Percentiles rank a stretch among this genome's conserved stretches.
phyloP scores from a whole-genome alignment of 2,113 vertebrate species.

The Sphaerodactylus townsendi region DNA sequence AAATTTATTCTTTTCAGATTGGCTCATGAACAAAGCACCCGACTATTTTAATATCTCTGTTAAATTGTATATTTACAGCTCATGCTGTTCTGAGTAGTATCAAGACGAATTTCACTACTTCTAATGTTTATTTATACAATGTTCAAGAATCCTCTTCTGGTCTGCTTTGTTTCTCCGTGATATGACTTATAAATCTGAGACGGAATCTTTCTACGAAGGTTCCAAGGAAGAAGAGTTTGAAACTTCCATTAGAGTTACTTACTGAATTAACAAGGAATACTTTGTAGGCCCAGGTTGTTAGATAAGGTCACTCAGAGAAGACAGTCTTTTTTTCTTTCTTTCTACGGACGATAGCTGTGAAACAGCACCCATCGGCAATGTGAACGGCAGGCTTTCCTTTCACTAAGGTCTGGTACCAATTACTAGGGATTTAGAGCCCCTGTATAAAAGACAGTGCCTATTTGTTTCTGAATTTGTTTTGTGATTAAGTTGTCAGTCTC shows the following conservation, averaged over 20 bases:
- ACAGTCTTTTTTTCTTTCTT: slow-evolving; percentile 50
- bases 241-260: slow-evolving; percentile 11
- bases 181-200: not conserved
- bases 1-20: slow-evolving; percentile 71
- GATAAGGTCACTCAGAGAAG: not conserved
- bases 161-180: not conserved
- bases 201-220: slow-evolving; percentile 8
- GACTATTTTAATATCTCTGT: slow-evolving; percentile 71
- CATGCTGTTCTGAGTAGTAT: not conserved
- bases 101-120: not conserved
- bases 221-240: slow-evolving; percentile 15
- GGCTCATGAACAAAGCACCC: slow-evolving; percentile 73
- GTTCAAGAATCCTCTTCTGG: not conserved
- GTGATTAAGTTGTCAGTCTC: slow-evolving; percentile 66
- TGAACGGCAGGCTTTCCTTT: slow-evolving; percentile 22
- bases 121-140: not conserved
- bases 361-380: slow-evolving; percentile 42
- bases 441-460: slow-evolving; percentile 66
- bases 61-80: slow-evolving; percentile 60
- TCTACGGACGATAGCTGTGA: slow-evolving; percentile 55
- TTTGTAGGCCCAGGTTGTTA: not conserved
- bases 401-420: slow-evolving; percentile 63
- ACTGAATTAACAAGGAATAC: slow-evolving; percentile 14
- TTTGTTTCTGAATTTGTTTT: slow-evolving; percentile 70
- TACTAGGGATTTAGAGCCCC: slow-evolving; percentile 60